Conservation (phyloP, 2,888 invertebrate species). For the Coronaproctus castanopsis region DNA sequence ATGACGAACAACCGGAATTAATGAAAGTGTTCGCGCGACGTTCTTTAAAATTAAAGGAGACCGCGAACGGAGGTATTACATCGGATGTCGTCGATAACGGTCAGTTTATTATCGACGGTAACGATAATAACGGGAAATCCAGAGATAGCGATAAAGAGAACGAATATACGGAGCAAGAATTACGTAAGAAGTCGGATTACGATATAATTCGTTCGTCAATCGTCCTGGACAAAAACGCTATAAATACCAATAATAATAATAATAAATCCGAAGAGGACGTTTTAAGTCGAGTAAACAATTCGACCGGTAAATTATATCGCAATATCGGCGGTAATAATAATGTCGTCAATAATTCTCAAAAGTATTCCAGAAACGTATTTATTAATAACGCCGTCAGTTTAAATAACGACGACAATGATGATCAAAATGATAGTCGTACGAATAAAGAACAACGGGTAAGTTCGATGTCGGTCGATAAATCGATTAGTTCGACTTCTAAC, state of each 20-base stretch:
- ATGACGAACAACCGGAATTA: constrained; percentile 42
- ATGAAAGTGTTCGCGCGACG: constrained; percentile 64
- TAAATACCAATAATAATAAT: too few species aligned
- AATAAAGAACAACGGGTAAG: constrained; percentile 2
- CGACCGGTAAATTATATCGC: too few species aligned
- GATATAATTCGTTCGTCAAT: constrained; percentile 26
- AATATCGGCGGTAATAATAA: background rate
- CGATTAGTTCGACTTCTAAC: too few species aligned
- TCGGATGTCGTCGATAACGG: constrained; percentile 22
- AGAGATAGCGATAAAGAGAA: constrained; percentile 57
- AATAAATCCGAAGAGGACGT: too few species aligned
- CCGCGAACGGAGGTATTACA: constrained; percentile 33
- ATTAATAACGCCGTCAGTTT: background rate
- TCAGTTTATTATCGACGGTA: background rate
- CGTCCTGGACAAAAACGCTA: background rate
- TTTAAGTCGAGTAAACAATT: too few species aligned
- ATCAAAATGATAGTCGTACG: background rate
- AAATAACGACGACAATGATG: background rate
- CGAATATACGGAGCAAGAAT: constrained; percentile 28
- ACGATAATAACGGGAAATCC: constrained; percentile 29
- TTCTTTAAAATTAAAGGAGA: constrained; percentile 58
- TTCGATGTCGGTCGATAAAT: too few species aligned
- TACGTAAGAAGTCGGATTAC: constrained; percentile 31
- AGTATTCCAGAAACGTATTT: background rate
- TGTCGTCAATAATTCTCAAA: background rate